Evolutionary conservation across 2,797 vertebrate genomes (phyloP), one percentile per base, ranked within the genome.

Genomic region (Pachyuromys duprasi): DNA sequence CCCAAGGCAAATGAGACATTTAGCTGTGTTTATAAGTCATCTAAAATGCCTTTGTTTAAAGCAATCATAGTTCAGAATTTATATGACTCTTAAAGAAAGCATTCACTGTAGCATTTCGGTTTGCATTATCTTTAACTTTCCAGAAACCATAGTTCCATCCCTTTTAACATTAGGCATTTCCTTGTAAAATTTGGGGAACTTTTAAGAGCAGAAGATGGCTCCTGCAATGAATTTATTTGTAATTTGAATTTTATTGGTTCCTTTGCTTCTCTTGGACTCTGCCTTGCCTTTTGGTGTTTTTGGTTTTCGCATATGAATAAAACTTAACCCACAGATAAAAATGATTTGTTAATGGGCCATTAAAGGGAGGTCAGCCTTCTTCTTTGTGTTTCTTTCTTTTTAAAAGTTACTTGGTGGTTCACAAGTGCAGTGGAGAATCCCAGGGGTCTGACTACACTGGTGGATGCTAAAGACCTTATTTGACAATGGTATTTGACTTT

Each of bases 401-500:
- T n/a, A 7, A 8, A 90, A 91, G 76, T 67, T 78, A 89, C 57
- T 65, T 75, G 53, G 24, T 11, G 0, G 80, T 90, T 90, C 67
- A 74, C 9, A 69, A 28, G 53, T 87, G 78, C 70, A 70, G 9
- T 26, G 22, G 8, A 86, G 3, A 63, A 60, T 5, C 65, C 86
- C 69, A 45, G 62, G 87, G 45, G 22, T 24, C 57, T 79, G 24
- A 60, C 5, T 87, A 11, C 18, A 8, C 11, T 57, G 2, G 5
- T 36, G 28, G 36, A 63, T 53, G 24, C 1, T 0, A 55, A 55
- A 91, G 55, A 60, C 11, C n/a, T 70, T 94, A 42, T 95, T 91
- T 95, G 82, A 92, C 65, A 84, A 72, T 39, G 60, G 67, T 62
- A 90, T 84, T 90, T 45, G 86, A 90, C 31, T 89, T 95, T 96